Conservation (phyloP, 2,888 invertebrate species). For the Chymomyza caudatula region DNA sequence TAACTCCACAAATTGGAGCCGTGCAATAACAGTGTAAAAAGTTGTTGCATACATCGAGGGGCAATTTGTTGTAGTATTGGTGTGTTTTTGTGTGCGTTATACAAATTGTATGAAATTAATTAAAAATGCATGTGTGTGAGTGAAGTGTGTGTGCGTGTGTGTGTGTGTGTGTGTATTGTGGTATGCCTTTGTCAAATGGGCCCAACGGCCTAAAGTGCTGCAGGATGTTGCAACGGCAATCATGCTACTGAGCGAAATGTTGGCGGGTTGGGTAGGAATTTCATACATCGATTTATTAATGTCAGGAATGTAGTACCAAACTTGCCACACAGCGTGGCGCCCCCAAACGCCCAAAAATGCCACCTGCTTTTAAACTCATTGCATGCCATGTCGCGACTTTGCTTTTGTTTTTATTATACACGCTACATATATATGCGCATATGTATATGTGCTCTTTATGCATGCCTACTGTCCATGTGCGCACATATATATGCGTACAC, state of each 20-base stretch:
- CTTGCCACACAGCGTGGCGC: constrained; percentile 28
- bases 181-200: constrained; percentile 66
- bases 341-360: constrained; percentile 9
- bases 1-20: constrained; percentile 62
- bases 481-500: background rate
- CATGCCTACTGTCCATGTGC: background rate
- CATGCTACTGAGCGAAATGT: background rate
- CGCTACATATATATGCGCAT: background rate
- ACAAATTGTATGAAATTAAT: constrained; percentile 72
- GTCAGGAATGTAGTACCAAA: constrained; percentile 52
- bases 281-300: constrained; percentile 70
- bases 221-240: constrained; percentile 50
- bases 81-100: constrained; percentile 27
- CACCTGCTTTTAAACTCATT: background rate
- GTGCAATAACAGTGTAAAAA: constrained; percentile 10
- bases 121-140: constrained; percentile 57
- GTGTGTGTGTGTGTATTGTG: constrained; percentile 34
- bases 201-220: constrained; percentile 58
- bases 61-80: background rate
- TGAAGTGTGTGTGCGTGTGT: constrained; percentile 6
- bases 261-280: constrained; percentile 42
- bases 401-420: constrained; percentile 21
- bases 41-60: background rate
- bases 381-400: constrained; percentile 9
- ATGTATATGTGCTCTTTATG: background rate